These are phyloP conservation scores for Loripinus fragilis DNA, from an alignment of 2,888 invertebrate species.

Conservation along the genomic window DNA sequence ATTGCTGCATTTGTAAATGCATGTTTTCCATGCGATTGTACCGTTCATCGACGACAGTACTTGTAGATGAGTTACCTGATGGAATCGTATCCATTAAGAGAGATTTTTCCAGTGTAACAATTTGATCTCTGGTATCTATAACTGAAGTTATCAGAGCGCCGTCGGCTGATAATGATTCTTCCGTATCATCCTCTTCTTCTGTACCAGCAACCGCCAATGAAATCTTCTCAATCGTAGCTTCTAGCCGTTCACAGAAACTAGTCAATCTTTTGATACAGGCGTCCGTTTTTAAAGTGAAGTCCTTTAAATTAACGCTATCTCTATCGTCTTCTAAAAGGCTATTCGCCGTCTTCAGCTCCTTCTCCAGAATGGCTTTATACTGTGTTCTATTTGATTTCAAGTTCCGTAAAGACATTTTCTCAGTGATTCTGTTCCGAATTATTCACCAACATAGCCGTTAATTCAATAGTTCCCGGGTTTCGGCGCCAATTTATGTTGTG, in stretches of 20 bases:
- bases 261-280: background rate
- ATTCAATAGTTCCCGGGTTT: no score
- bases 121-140: background rate
- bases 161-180: background rate
- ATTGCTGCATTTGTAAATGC: constrained; percentile 9
- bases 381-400: background rate
- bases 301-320: background rate
- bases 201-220: background rate
- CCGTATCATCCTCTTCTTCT: background rate
- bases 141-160: background rate
- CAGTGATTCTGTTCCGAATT: no score
- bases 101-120: background rate
- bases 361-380: background rate
- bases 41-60: background rate
- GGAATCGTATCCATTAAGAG: background rate
- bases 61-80: background rate
- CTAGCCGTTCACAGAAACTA: background rate
- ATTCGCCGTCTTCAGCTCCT: background rate
- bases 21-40: background rate
- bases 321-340: background rate
- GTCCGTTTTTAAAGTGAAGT: background rate
- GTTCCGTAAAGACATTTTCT: background rate
- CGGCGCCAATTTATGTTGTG: no score
- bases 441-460: no score
- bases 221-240: background rate